Percentiles rank a stretch among this genome's conserved stretches.
Evolutionary conservation across 2,888 invertebrate genomes (phyloP).

Genomic region (Leucophenga maculata): DNA sequence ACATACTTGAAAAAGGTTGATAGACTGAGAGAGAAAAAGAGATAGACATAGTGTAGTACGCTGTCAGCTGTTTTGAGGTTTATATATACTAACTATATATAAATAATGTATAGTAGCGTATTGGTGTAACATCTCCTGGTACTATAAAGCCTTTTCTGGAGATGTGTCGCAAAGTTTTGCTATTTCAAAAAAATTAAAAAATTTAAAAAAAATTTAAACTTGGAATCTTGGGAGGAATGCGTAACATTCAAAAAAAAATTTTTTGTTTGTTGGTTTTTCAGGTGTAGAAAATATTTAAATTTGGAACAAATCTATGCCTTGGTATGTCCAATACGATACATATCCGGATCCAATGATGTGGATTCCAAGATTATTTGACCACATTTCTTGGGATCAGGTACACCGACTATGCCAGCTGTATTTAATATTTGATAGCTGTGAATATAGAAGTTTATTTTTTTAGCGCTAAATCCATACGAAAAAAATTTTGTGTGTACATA

Average conservation of each 20-base stretch:
- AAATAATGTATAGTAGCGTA: not conserved
- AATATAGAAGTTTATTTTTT: conserved; percentile 32
- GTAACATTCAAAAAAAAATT: not conserved
- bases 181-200: conserved; percentile 8
- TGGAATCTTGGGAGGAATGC: not conserved
- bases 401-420: conserved; percentile 87
- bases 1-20: no score
- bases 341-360: conserved; percentile 89
- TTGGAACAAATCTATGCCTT: conserved; percentile 80
- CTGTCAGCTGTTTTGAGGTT: no score
- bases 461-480: not conserved
- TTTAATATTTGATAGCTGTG: conserved; percentile 98
- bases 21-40: no score
- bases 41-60: no score
- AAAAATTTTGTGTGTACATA: not conserved
- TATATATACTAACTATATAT: not conserved
- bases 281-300: conserved; percentile 38
- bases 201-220: conserved; percentile 32
- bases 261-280: conserved; percentile 47
- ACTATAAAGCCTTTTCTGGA: conserved; percentile 1
- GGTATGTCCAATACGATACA: conserved; percentile 96
- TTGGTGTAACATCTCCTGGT: not conserved
- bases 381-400: conserved; percentile 83
- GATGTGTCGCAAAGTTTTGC: not conserved
- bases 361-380: conserved; percentile 76